phyloP scores from a whole-genome alignment of 2,797 vertebrate genomes.

The Amblyraja radiata region DNA sequence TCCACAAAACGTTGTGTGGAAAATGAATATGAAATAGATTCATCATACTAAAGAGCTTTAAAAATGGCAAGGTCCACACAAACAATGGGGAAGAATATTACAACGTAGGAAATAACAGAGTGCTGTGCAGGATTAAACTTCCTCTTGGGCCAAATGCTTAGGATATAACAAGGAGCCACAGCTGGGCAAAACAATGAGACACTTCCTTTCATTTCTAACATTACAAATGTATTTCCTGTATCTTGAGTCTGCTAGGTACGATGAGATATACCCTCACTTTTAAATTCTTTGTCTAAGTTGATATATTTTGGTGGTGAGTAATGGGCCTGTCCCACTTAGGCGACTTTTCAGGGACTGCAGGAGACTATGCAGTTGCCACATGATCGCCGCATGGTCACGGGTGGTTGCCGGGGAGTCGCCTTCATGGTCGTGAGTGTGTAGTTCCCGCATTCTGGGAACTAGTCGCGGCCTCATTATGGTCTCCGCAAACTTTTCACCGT shows the following conservation, averaged over 20 bases:
- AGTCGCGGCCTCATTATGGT: too few species aligned
- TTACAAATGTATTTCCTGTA: neutral
- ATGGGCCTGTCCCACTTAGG: too few species aligned
- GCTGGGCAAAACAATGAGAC: neutral
- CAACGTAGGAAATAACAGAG: constrained; percentile 1
- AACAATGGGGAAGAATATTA: constrained; percentile 7
- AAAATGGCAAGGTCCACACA: neutral
- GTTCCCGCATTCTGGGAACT: too few species aligned
- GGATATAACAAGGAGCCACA: neutral
- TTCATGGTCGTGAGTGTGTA: too few species aligned
- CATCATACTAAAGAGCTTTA: neutral
- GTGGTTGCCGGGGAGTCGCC: too few species aligned
- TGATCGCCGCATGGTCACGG: too few species aligned
- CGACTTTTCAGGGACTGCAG: too few species aligned
- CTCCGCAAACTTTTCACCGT: too few species aligned
- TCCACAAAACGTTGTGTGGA: neutral
- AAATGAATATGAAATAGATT: neutral
- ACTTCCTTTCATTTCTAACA: neutral
- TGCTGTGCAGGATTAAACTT: neutral
- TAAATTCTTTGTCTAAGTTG: neutral
- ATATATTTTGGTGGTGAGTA: neutral
- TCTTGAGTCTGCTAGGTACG: neutral
- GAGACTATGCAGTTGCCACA: too few species aligned
- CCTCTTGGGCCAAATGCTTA: constrained; percentile 7
- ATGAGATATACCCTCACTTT: neutral